Conservation (phyloP, 2,888 invertebrate genomes). For the Hetaerina titia region DNA sequence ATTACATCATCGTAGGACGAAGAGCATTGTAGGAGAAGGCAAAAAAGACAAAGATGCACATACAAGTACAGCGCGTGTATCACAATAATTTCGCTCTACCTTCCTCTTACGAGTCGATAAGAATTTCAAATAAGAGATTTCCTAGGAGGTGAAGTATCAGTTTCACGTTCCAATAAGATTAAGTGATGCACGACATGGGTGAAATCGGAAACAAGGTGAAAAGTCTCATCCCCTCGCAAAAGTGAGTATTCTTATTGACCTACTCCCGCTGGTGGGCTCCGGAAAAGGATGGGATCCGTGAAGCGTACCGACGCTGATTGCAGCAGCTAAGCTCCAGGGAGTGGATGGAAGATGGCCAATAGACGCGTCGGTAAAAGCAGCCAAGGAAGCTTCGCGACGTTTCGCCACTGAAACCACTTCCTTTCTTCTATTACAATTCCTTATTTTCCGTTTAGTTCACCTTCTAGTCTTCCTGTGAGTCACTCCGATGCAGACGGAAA, state of each 20-base stretch:
- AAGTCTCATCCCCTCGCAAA: not conserved
- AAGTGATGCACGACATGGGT: not conserved
- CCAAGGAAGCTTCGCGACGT: not conserved
- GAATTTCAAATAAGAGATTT: too few relatives aligned
- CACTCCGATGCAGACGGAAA: too few relatives aligned
- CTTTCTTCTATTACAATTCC: not conserved
- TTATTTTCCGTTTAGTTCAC: too few relatives aligned
- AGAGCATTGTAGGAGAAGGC: too few relatives aligned
- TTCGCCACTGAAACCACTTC: not conserved
- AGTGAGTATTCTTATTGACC: not conserved
- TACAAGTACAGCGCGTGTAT: too few relatives aligned
- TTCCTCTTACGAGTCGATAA: too few relatives aligned
- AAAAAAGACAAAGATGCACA: too few relatives aligned
- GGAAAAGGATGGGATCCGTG: not conserved
- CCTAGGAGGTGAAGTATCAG: not conserved
- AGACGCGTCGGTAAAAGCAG: not conserved
- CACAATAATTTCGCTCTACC: too few relatives aligned
- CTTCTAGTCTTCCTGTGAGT: too few relatives aligned
- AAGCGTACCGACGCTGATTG: not conserved
- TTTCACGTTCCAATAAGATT: not conserved
- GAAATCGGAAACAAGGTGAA: not conserved
- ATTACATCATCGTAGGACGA: too few relatives aligned
- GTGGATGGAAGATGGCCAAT: not conserved
- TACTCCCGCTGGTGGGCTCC: not conserved
- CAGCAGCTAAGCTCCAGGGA: not conserved